phyloP scores from a whole-genome alignment of 1,140 invertebrate genomes.

The Bombus vancouverensis region DNA sequence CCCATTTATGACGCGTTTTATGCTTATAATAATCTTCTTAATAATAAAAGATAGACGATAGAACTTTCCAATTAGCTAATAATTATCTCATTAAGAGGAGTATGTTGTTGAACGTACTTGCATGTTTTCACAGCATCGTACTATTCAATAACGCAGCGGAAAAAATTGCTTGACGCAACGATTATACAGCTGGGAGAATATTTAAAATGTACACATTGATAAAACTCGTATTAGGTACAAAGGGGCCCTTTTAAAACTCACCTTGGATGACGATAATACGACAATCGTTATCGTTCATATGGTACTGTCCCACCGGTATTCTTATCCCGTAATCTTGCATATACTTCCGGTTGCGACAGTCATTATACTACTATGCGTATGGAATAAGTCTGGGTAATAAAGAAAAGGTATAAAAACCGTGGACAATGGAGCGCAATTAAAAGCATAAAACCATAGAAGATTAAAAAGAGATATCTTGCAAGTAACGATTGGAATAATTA shows the following conservation, averaged over 20 bases:
- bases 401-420: neutral
- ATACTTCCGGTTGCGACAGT: conserved; percentile 58
- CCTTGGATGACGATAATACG: conserved; percentile 29
- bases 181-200: neutral
- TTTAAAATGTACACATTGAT: neutral
- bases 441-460: neutral
- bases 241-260: conserved; percentile 9
- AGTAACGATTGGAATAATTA: neutral
- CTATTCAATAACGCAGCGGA: no score
- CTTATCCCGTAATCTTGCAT: conserved; percentile 47
- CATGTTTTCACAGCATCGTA: no score
- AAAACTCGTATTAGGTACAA: neutral
- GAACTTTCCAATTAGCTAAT: no score
- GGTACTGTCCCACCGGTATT: neutral
- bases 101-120: neutral
- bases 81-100: neutral
- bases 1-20: no score
- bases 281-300: conserved; percentile 48
- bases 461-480: neutral
- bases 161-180: neutral
- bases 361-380: conserved; percentile 23
- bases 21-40: no score
- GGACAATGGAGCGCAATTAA: neutral
- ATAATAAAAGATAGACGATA: no score
- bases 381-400: conserved; percentile 40